A percentile compares a stretch with the other conserved stretches of the same genome.
Conservation (phyloP, 2,888 invertebrate species). For the Drosophila falleni region DNA sequence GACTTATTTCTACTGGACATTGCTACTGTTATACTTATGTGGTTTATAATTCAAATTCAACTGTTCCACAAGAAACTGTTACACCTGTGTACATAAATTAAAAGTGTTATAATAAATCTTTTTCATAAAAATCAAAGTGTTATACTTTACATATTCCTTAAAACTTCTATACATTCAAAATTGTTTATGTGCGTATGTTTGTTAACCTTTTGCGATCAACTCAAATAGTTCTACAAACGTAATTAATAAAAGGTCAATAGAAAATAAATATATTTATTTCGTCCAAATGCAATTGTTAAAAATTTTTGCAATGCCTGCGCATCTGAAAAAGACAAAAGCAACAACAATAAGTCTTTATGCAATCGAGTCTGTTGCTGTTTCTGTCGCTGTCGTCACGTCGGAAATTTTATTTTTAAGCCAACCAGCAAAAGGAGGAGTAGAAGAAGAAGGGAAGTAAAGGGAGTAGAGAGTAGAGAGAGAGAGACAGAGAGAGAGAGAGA, state of each 20-base stretch:
- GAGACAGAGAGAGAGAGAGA: neutral
- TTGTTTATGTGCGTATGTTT: neutral
- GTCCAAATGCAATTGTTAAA: conserved; percentile 6
- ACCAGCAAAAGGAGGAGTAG: conserved; percentile 30
- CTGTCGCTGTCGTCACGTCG: conserved; percentile 8
- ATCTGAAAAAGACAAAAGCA: conserved; percentile 23
- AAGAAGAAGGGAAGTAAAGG: neutral
- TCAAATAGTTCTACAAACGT: neutral
- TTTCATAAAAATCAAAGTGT: too few relatives aligned
- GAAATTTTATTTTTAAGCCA: conserved; percentile 23
- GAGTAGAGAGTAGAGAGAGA: neutral
- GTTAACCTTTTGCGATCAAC: neutral
- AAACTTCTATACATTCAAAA: neutral
- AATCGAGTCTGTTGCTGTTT: conserved; percentile 26
- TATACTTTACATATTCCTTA: too few relatives aligned
- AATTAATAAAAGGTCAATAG: neutral
- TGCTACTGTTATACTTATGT: neutral
- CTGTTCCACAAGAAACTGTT: neutral
- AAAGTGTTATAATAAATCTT: too few relatives aligned
- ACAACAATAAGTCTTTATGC: conserved; percentile 26
- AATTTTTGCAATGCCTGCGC: conserved; percentile 21
- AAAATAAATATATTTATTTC: neutral
- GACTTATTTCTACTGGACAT: neutral
- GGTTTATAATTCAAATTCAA: neutral
- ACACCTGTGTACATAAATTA: neutral